Base-by-base conservation (phyloP, 2,888 invertebrate species). In the Tenthredo notha region DNA sequence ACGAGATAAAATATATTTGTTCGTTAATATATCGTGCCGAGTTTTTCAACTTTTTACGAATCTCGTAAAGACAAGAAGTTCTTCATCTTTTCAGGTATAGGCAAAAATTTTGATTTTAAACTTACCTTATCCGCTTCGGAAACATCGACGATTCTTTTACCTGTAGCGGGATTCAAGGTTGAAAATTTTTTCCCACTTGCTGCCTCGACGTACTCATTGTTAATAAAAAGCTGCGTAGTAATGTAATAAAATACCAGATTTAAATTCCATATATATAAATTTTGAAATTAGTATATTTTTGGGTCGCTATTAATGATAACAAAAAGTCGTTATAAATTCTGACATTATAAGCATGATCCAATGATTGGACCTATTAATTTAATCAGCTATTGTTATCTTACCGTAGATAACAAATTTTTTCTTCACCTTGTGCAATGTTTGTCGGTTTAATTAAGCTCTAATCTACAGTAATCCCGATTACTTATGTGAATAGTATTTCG, bases 121-220 rank as follows among this genome's bases (percentile, higher is more conserved):
- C 87, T 87, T 90, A 94, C 94, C 92, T 94, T 94, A 87, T 95
- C 95, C 84, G 94, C 95, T 90, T 95, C 95, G 78, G 94, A 92
- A 18, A 95, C 93, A 86, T 94, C 92, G n/a, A 92, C 92, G 72
- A 95, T 94, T 75, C 93, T 93, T 87, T 94, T 93, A 82, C 93
- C 95, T 83, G 93, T 95, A 1, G 94, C 87, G 4, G 96, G 96
- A 90, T 96, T 95, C 74, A 95, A 88, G 4, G 95, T 95, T n/a
- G 94, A 91, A 89, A 96, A 96, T 3, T 94, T 95, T 89, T 95
- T 95, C 0, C 95, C 95, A 88, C 94, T 95, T 6, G 91, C 93
- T 0, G 96, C 94, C 88, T 95, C 93, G 15, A 92, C 89, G 88
- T 91, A 93, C 86, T 90, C 90, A 86, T 93, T 93, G 86, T 93